Evolutionary conservation across 2,113 vertebrate species (phyloP), one percentile per base, ranked within the genome.

Genomic region (Aplodontia rufa): DNA sequence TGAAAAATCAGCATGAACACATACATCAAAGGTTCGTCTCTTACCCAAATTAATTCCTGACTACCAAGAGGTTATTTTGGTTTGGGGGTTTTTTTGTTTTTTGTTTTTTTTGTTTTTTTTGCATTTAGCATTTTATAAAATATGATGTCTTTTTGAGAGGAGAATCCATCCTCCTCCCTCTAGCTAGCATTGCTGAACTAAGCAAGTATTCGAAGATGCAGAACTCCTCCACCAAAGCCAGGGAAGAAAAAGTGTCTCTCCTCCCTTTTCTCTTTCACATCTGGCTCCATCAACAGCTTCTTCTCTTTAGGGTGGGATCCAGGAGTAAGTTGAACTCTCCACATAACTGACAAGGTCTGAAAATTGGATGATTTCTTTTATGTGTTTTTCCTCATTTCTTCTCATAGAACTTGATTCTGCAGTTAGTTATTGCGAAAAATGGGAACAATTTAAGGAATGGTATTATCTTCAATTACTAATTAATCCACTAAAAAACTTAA

Each of bases 401-500:
- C 84, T 8, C 80, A 47, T 35, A 69, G 35, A 35, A 40, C 62
- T 96, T 55, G 45, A 45, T 94, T 93, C 64, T 74, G n/a, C 19
- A 17, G 40, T 79, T 78, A 51, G 30, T 87, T 69, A 10, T 84
- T 64, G 19, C 66, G n/a, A 72, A 91, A 93, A 83, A 60, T 82
- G 49, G 71, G 37, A 85, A 80, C 26, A 82, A 94, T 91, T 53
- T 55, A 78, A 86, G 83, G 91, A 83, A 92, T 53, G 42, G 55
- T 55, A 2, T 82, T 88, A 10, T 82, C 93, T 94, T 72, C 40
- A 42, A 82, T 89, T 95, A 96, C 88, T 96, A 93, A 96, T 96
- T 95, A 97, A 97, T 47, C 93, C 62, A 60, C 55, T 53, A 76
- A 72, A 42, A 82, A 94, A 94, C 91, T 82, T 96, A 93, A 97